Percentiles rank a stretch among this genome's conserved stretches.
Conservation (phyloP, 2,888 invertebrate species). For the Zele albiditarsus region DNA sequence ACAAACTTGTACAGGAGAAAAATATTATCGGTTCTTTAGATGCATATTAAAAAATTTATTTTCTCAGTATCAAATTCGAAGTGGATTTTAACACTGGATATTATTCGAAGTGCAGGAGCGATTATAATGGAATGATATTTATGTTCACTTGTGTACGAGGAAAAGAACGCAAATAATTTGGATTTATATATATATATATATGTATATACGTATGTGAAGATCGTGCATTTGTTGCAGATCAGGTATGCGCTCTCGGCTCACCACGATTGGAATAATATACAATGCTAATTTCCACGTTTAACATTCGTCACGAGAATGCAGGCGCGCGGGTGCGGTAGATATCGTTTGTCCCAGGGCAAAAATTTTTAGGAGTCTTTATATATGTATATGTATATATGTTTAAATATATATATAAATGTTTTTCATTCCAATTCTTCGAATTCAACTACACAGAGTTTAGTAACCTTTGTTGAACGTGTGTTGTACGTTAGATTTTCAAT, state of each 20-base stretch:
- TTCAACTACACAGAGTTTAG: neutral
- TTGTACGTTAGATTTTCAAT: neutral
- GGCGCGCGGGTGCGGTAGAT: constrained; percentile 2
- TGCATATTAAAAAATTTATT: neutral
- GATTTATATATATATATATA: constrained; percentile 9
- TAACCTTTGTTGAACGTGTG: neutral
- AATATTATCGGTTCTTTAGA: neutral
- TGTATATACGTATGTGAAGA: constrained; percentile 38
- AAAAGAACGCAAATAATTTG: constrained; percentile 15
- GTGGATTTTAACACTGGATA: constrained; percentile 31
- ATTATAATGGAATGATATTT: constrained; percentile 12
- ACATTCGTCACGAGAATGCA: constrained; percentile 55
- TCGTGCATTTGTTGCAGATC: constrained; percentile 50
- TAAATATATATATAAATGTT: constrained; percentile 6
- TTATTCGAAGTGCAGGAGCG: constrained; percentile 13
- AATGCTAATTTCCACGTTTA: constrained; percentile 56
- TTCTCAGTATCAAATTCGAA: neutral
- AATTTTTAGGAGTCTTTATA: constrained; percentile 17
- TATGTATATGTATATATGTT: neutral
- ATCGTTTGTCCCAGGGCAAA: constrained; percentile 41
- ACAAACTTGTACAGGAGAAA: neutral
- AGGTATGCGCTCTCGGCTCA: constrained; percentile 49
- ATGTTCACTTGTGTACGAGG: constrained; percentile 8
- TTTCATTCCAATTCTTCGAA: constrained; percentile 14
- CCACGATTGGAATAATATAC: constrained; percentile 44